Conservation (phyloP, 1,140 invertebrate genomes). For the Heliconius nattereri region DNA sequence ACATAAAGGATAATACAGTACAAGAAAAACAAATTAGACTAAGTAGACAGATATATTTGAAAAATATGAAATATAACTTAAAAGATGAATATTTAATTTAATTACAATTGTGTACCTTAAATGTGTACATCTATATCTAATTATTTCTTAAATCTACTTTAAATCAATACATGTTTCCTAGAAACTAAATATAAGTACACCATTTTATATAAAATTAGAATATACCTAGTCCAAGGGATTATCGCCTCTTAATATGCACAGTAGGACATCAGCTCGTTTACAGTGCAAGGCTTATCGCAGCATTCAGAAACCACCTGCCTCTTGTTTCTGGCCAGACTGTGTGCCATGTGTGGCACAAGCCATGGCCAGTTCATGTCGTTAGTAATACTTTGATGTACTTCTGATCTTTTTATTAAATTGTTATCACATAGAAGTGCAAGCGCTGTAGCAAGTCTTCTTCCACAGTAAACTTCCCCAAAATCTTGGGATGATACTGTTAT, state of each 20-base stretch:
- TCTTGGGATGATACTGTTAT: slow-evolving; percentile 12
- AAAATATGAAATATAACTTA: too few relatives aligned
- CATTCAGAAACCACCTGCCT: slow-evolving; percentile 47
- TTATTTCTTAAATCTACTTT: too few relatives aligned
- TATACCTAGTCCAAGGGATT: too few relatives aligned
- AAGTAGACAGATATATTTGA: too few relatives aligned
- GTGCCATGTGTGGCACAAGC: slow-evolving; percentile 34
- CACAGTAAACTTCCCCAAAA: slow-evolving; percentile 37
- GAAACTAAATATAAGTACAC: too few relatives aligned
- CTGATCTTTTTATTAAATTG: slow-evolving; percentile 34
- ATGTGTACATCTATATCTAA: too few relatives aligned
- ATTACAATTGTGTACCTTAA: too few relatives aligned
- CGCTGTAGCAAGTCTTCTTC: slow-evolving; percentile 22
- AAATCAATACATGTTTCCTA: too few relatives aligned
- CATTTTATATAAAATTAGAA: too few relatives aligned
- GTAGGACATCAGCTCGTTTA: slow-evolving; percentile 45
- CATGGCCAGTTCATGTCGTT: slow-evolving; percentile 31
- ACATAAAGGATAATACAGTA: too few relatives aligned
- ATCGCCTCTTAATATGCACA: slow-evolving; percentile 32
- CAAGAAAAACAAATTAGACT: too few relatives aligned
- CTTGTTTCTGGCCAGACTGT: slow-evolving; percentile 39
- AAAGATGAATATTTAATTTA: too few relatives aligned
- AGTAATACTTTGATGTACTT: not conserved
- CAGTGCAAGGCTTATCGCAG: slow-evolving; percentile 48
- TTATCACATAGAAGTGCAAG: slow-evolving; percentile 31